Evolutionary conservation across 2,113 vertebrate genomes (phyloP), one percentile per base, ranked within the genome.

Genomic region (Hyaena hyaena): DNA sequence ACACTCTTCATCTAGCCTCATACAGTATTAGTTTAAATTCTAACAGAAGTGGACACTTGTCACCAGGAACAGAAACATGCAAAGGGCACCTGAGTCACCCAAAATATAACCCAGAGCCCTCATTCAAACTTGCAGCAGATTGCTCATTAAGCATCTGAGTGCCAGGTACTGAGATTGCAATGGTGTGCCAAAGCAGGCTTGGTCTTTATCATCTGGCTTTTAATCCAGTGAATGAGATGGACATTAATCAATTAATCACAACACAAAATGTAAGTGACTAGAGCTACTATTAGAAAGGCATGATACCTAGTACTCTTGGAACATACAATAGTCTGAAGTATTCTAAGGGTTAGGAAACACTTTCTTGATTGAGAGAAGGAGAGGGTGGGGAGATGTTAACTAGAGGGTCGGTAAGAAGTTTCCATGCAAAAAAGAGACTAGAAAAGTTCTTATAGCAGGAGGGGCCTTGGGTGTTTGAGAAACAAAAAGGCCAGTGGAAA

Each of bases 301-400:
- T 0, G 28, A 28, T 14, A 10, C 4, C 39, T 5, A 39, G 4
- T 31, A 45, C 63, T 61, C 3, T 8, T 8, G n/a, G 4, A 63
- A 2, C 33, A 12, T 10, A 11, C 0, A 35, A 39, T 4, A n/a
- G 0, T 48, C 4, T 3, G 1, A 87, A 48, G 23, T 76, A 19
- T 43, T 83, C 28, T 39, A 35, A 21, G 55, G 2, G 5, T 39
- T 48, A 48, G 31, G 10, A 66, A 71, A 82, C 33, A 14, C 11
- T 16, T 73, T 8, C 77, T 77, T 53, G 14, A 61, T 7, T 24
- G 48, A 35, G 10, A 48, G 3, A 68, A 17, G 39, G 65, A 31
- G 82, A 66, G 14, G 31, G 65, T 8, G 50, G 91, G 43, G 28
- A 31, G 6, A 35, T 53, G 9, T 19, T 26, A 61, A 55, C 19